Evolutionary conservation across 2,113 vertebrate species (phyloP).

Genomic region (Leptocoma aspasia): DNA sequence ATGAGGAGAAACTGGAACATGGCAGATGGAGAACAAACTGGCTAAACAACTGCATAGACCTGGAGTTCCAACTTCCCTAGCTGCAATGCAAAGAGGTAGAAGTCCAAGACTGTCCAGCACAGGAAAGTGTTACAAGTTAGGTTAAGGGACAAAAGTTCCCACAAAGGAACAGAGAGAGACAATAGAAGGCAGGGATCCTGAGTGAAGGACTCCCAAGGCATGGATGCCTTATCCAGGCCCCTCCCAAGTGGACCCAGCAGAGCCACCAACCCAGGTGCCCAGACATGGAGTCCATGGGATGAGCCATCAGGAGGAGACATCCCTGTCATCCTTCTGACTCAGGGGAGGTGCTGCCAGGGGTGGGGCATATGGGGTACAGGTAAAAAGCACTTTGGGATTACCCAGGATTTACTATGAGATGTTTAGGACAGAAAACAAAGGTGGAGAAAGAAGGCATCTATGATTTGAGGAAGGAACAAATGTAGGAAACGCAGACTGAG

Average conservation of each 20-base stretch:
- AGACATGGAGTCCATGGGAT: background rate
- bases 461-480: background rate
- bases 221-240: rapidly evolving
- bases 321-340: background rate
- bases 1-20: background rate
- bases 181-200: background rate
- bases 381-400: background rate
- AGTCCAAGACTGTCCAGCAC: background rate
- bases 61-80: background rate
- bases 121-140: background rate
- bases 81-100: background rate
- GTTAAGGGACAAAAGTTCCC: background rate
- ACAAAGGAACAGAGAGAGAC: background rate
- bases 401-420: background rate
- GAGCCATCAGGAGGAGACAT: background rate
- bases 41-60: background rate
- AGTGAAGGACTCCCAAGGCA: background rate
- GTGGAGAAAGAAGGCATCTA: background rate
- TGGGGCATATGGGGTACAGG: no score
- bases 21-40: background rate
- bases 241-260: background rate
- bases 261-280: background rate
- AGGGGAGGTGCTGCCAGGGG: background rate
- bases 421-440: background rate
- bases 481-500: background rate